Evolutionary conservation across 2,797 vertebrate species (phyloP), one percentile per base, ranked within the genome.

Genomic region (Pseudotriccus pelzelni): DNA sequence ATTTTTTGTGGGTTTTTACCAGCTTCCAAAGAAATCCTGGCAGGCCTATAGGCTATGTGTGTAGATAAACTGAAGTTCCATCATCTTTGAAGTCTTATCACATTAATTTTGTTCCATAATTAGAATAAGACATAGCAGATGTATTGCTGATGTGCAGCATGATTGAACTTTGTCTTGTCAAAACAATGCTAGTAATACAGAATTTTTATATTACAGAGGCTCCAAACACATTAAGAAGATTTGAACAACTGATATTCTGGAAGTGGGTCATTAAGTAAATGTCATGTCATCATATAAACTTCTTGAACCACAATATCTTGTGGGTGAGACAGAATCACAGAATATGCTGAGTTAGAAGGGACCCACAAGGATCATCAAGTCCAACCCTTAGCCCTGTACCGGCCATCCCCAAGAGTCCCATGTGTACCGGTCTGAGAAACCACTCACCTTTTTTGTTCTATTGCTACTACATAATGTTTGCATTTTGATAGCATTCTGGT

Each of bases 1-100:
- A 56, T 25, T 52, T 2, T 15, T 62, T 72, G 11, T 12, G 14
- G 0, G 0, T 9, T 69, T 78, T 84, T 36, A 46, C 0, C 7
- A 52, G 1, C 8, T 93, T 85, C 10, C 30, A 50, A 25, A 80
- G 7, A 83, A 91, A 60, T 59, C 1, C 2, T 55, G 5, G 11
- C 24, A 60, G 37, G 14, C 3, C 13, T 20, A 9, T 49, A 56
- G 28, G 19, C 9, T 66, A 46, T 15, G 7, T 37, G 10, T 63
- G 27, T 64, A 87, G n/a, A 36, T 23, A 74, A 87, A 64, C 12
- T 16, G 7, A 87, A 82, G 9, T 27, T 8, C 12, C 37, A 77
- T 24, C 13, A 41, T 21, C 28, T 74, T 23, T 6, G 0, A 49
- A 66, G 23, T n/a, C 24, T 32, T 69, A 49, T 36, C 16, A 47